Evolutionary conservation across 2,797 vertebrate species (phyloP), one percentile per base, ranked within the genome.

Genomic region (Lepilemur septentrionalis): DNA sequence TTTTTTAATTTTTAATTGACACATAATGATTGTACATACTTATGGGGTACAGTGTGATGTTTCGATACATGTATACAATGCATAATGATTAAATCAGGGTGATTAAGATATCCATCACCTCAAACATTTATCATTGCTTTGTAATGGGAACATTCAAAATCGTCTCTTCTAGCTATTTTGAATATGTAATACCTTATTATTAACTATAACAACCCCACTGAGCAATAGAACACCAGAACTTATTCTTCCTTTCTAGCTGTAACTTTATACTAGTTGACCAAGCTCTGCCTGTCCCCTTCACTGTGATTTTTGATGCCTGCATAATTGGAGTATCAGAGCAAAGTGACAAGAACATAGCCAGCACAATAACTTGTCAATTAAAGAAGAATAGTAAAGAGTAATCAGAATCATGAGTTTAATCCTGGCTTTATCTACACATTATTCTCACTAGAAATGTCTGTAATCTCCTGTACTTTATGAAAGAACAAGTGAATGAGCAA

Each of bases 291-390:
- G 14, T 46, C 38, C 46, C 30, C 18, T 18, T 93, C 61, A 55
- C 92, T 93, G 79, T 83, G 32, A 90, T 55, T 61, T 79, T 90
- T 87, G 65, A 80, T 84, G 50, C 57, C 88, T 89, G 38, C 32
- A 59, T 92, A 95, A 92, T 22, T 93, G 65, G n/a, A 80, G 17
- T 61, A 83, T 65, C 67, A 84, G 50, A 72, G 20, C 28, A 88
- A 72, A 91, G 50, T 89, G 65, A 84, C 43, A 92, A 93, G 72
- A 96, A 93, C 43, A 52, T 72, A 84, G 52, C 23, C 89, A 87
- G 43, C 25, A 13, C 92, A 96, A 88, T 90, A 91, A 96, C 46
- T 65, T 35, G 32, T 41, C 93, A 94, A 92, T 91, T 97, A 85
- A 84, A 94, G 61, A 91, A 83, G 59, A 94, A 89, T 57, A 91